Base-by-base conservation (phyloP, 2,797 vertebrate genomes). In the Eutrigla gurnardus region DNA sequence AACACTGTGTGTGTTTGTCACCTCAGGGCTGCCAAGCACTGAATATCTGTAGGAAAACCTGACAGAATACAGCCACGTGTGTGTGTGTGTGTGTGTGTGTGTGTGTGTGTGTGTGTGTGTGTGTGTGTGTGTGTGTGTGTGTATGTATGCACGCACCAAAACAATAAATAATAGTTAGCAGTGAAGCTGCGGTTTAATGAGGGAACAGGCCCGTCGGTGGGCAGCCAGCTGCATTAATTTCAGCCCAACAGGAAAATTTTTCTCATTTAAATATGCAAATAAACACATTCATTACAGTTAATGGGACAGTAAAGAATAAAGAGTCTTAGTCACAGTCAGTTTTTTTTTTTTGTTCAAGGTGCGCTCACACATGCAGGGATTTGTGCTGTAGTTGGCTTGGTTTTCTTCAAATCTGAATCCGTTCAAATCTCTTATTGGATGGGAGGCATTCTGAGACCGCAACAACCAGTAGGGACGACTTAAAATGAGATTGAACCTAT, bases 211-310 rank as follows among this genome's bases (percentile, higher is more conserved):
- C 52, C 13, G 52, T 54, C 52, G 32, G 52, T 54, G 52, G 12
- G 35, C 35, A 57, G 54, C 33, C 53, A 36, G 53, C 54, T 58
- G 36, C 17, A 58, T 58, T 59, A 6, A 25, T 36, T 78, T 70
- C 67, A 82, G 79, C 78, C 80, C 79, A 78, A 84, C 65, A 80
- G 79, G 71, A 86, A 78, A 42, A 54, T 62, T 70, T 82, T 83
- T 75, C 70, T 83, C 63, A 81, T 88, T 87, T 72, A 81, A 84
- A 84, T 79, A 76, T 79, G 75, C 39, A 40, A 59, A 59, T 59
- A 13, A 78, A 81, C 63, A 61, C 63, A 47, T 78, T 59, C 35
- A 59, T 42, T 59, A 14, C 18, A 25, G 57, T 39, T 25, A 42
- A 59, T 13, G 37, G 37, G 37, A 40, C 57, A n/a, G 55, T 59